Evolutionary conservation across 2,888 invertebrate species (phyloP), one percentile per base, ranked within the genome.

Genomic region (Aspidiotus destructor): DNA sequence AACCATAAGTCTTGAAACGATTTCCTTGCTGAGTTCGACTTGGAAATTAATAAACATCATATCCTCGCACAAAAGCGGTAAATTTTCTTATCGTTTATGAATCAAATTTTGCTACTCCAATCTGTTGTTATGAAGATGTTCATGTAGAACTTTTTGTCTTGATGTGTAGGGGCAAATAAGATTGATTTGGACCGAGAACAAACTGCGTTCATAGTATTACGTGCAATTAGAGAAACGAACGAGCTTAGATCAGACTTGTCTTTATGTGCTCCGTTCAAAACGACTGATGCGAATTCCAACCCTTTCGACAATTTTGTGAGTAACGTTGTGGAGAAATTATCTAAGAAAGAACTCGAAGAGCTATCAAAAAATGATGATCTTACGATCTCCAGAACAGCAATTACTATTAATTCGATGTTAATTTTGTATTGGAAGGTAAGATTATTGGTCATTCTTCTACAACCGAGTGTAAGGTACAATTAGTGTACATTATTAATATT

Each of bases 11-110:
- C 75, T 86, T 17, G 75, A 83, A 41, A 83, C 84, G 72, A 81
- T 84, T 2, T 82, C 83, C 0, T 75, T 86, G 48, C 77, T 85
- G 54, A 85, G 87, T 74, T 77, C 81, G 52, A 79, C 80, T 71
- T 87, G 87, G 87, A 77, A 78, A 57, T 76, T 87, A 28, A 77
- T 78, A 0, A 77, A 62, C 48, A 48, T 69, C 11, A 62, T 69
- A 13, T 62, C 48, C 7, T 55, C 69, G 7, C 17, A 28, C 7
- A 57, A 69, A 41, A 44, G 42, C 15, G 62, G 69, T 69, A 57
- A 28, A 28, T 28, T 28, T 28, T 28, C 28, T 28, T 28, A 28
- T 28, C 28, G 28, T 28, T 28, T 28, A 28, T 28, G 28, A 28
- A 28, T 28, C 28, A 5, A 28, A 28, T 28, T 28, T 28, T 28